Base-by-base conservation (phyloP, 2,888 invertebrate genomes). In the Nineta flava region DNA sequence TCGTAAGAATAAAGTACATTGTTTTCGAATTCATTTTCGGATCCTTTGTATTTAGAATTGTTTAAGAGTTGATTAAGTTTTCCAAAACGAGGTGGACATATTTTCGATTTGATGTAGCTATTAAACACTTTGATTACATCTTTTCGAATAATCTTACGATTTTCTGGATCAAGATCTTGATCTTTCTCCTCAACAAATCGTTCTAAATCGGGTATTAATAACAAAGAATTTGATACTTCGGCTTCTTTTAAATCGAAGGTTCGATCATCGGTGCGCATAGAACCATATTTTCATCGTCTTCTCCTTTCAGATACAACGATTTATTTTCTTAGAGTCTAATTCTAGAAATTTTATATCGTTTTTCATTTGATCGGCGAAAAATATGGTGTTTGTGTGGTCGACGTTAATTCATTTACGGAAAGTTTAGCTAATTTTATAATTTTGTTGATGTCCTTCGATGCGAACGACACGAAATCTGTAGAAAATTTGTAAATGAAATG, bases 201-300 rank as follows among this genome's bases (percentile, higher is more conserved):
- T 57, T 79, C 70, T 42, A 91, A 64, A 48, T 81, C 72, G 1
- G 84, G 80, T 2, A 87, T 69, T 46, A 94, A 62, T 13, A 94
- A 67, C 49, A 92, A 69, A 50, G 88, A 86, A 64, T 95, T 94
- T 0, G 93, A 93, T 12, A 88, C 92, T 67, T 93, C 94, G 0
- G 90, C 87, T 62, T 83, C 84, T 65, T 83, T 84, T 0, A 94
- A 74, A 56, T 92, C 87, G 62, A 83, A 95, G 0, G 93, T 93
- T 63, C 74, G 74, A 51, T 73, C 73, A 42, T 75, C 72, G 1
- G 90, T 88, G 61, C n/a, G n/a, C 94, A 94, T 34, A 95, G 65
- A 1, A 92, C 87, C 10, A 84, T 83, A 57, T 75, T 76, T 58
- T 93, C 93, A 49, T 83, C 74, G 16, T 76, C 70, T 32, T 79